These are phyloP conservation scores for Chloropsis cyanopogon DNA, from an alignment of 2,113 vertebrate species.

Conservation along the genomic window DNA sequence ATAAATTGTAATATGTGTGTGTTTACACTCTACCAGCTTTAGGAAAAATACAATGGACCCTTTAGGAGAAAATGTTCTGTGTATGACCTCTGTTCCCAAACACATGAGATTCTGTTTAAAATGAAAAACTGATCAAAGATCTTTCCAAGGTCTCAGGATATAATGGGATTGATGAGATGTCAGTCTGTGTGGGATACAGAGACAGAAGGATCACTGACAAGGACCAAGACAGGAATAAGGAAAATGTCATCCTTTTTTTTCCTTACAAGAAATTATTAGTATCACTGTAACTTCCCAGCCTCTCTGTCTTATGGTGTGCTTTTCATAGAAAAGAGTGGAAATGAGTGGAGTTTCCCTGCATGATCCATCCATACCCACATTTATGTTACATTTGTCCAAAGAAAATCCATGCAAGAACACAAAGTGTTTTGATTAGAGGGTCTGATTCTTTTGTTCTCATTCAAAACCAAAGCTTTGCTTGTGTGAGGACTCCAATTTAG, in stretches of 20 bases:
- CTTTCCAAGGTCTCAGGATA: neutral
- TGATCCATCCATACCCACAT: neutral
- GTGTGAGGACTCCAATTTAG: neutral
- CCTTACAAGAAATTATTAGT: neutral
- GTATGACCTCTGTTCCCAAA: neutral
- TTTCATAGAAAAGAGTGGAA: neutral
- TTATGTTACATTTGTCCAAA: neutral
- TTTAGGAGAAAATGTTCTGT: neutral
- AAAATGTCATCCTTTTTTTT: neutral
- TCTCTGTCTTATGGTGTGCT: neutral
- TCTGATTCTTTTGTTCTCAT: neutral
- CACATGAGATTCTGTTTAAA: neutral
- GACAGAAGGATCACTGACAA: neutral
- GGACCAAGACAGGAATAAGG: neutral
- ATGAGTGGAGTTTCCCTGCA: neutral
- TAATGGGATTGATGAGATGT: neutral
- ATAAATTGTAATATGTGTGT: neutral
- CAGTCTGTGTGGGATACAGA: neutral
- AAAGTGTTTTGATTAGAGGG: neutral
- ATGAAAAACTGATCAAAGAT: neutral
- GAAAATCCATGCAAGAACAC: neutral
- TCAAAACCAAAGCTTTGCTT: neutral
- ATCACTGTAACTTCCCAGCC: neutral
- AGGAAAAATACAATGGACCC: neutral
- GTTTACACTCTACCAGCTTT: neutral